A percentile compares a stretch with the other conserved stretches of the same genome.
phyloP scores from a whole-genome alignment of 1,140 invertebrate genomes.

The Drosophila saltans region DNA sequence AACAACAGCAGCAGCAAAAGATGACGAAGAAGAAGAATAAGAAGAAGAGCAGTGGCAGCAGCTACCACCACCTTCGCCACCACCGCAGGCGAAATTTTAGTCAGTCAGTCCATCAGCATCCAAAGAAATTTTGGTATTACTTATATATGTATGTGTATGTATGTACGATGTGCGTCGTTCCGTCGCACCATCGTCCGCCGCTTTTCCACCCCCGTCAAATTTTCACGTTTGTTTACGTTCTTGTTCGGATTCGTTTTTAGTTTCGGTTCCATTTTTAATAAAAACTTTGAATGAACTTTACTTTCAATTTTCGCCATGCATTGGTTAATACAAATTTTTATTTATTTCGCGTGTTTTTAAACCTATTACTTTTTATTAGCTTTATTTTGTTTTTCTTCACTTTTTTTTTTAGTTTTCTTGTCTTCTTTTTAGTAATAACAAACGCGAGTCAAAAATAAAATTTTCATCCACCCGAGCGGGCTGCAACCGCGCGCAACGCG shows the following conservation, averaged over 20 bases:
- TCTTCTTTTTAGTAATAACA: not conserved
- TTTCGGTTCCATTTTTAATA: not conserved
- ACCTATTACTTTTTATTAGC: not conserved
- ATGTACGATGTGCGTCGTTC: not conserved
- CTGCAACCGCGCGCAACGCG: constrained; percentile 5
- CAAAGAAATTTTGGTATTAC: constrained; percentile 36
- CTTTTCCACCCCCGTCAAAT: constrained; percentile 24
- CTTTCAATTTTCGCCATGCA: constrained; percentile 17
- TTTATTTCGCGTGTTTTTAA: constrained; percentile 6
- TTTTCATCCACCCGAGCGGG: constrained; percentile 9
- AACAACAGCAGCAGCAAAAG: not conserved
- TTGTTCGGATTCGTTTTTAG: not conserved
- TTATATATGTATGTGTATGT: constrained; percentile 1
- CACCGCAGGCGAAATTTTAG: constrained; percentile 12
- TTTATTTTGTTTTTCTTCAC: not conserved
- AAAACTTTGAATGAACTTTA: constrained; percentile 11
- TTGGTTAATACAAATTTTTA: not conserved
- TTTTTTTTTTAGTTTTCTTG: not conserved
- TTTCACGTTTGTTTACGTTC: constrained; percentile 45
- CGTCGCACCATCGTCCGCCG: constrained; percentile 19
- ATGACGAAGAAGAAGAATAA: not conserved
- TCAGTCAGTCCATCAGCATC: constrained; percentile 45
- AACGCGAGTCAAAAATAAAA: not conserved
- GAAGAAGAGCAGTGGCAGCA: constrained; percentile 12
- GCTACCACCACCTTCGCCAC: constrained; percentile 28